phyloP scores from a whole-genome alignment of 1,140 invertebrate species.

The Dendrolimus punctatus region DNA sequence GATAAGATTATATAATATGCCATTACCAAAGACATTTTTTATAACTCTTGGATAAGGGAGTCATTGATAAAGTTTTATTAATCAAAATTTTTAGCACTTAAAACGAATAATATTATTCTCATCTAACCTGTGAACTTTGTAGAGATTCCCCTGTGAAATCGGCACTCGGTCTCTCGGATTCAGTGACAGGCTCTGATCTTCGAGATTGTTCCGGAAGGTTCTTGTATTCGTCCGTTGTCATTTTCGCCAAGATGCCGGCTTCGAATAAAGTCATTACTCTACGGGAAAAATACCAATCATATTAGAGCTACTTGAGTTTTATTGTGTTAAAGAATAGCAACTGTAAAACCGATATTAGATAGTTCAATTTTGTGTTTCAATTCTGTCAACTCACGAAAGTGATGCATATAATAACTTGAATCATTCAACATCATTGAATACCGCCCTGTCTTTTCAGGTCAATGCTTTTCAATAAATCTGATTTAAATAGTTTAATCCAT shows the following conservation, averaged over 20 bases:
- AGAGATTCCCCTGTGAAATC: conserved; percentile 37
- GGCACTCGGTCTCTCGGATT: conserved; percentile 36
- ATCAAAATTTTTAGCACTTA: too few species aligned
- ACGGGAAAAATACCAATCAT: conserved; percentile 18
- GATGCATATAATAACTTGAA: too few species aligned
- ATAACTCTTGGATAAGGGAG: too few species aligned
- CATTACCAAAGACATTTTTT: too few species aligned
- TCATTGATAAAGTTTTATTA: too few species aligned
- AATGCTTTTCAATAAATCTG: neutral
- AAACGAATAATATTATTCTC: neutral
- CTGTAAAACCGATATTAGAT: too few species aligned
- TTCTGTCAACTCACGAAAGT: too few species aligned
- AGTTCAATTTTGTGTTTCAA: neutral
- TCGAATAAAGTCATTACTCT: conserved; percentile 81
- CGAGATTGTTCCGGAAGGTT: conserved; percentile 73
- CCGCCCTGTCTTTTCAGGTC: neutral
- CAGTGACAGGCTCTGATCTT: conserved; percentile 51
- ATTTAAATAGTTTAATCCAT: too few species aligned
- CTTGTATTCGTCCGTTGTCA: conserved; percentile 80
- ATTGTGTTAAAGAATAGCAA: too few species aligned
- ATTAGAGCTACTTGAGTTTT: neutral
- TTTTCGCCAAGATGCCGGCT: conserved; percentile 79
- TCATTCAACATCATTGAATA: too few species aligned
- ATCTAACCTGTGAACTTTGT: conserved; percentile 31
- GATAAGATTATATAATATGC: too few species aligned